A percentile compares a stretch with the other conserved stretches of the same genome.
These are phyloP conservation scores for Tricholauxania praeusta DNA, from an alignment of 2,888 invertebrate genomes.

Conservation along the genomic window DNA sequence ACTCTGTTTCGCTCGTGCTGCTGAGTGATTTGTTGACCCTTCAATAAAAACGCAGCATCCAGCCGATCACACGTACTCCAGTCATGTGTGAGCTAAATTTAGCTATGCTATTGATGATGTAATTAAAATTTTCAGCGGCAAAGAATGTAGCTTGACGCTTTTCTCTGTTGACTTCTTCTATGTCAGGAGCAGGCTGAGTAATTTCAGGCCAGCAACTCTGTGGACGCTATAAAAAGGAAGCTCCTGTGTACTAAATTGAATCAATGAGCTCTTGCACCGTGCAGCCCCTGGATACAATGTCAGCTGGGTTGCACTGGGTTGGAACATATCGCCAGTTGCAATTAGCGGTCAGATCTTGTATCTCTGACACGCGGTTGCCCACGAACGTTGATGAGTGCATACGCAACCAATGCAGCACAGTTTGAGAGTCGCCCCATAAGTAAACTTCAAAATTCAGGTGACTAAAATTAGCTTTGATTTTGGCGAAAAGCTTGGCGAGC, in stretches of 20 bases:
- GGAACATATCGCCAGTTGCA: slow-evolving; percentile 23
- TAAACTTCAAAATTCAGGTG: not conserved
- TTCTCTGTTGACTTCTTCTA: slow-evolving; percentile 9
- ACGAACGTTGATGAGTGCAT: slow-evolving; percentile 44
- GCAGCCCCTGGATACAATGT: slow-evolving; percentile 31
- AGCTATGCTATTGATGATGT: not conserved
- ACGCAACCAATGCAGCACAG: slow-evolving; percentile 44
- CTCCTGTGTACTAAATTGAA: slow-evolving; percentile 37
- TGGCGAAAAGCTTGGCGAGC: slow-evolving; percentile 12
- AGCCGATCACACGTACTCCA: not conserved
- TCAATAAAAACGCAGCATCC: slow-evolving; percentile 3
- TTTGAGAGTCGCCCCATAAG: slow-evolving; percentile 45
- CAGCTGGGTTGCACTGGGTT: slow-evolving; percentile 24
- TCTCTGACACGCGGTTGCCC: slow-evolving; percentile 39
- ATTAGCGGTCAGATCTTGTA: slow-evolving; percentile 10
- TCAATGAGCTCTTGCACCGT: slow-evolving; percentile 25
- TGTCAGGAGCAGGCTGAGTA: not conserved
- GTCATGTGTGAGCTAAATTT: slow-evolving; percentile 1
- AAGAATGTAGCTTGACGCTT: not conserved
- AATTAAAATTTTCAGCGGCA: not conserved
- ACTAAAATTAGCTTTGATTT: slow-evolving; percentile 16
- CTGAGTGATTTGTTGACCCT: not conserved
- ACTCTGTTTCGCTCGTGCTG: not conserved
- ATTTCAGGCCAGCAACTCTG: slow-evolving; percentile 9
- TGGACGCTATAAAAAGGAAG: slow-evolving; percentile 8